Evolutionary conservation across 2,888 invertebrate genomes (phyloP).

Genomic region (Pseudolycoriella hygida): DNA sequence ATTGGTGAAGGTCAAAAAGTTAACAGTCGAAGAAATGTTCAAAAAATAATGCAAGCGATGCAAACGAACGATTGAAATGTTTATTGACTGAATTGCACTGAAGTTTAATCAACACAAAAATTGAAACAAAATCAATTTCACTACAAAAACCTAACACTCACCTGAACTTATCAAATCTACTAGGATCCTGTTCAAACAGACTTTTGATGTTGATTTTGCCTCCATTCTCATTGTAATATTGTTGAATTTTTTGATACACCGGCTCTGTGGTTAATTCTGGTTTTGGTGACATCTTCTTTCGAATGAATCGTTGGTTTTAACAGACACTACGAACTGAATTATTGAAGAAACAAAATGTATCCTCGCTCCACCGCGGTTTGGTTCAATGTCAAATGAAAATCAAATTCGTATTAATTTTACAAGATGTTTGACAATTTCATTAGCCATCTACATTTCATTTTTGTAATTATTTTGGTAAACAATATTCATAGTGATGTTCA

Average conservation of each 20-base stretch:
- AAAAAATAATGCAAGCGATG: no score
- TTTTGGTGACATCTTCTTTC: constrained; percentile 33
- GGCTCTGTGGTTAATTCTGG: constrained; percentile 42
- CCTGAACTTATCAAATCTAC: constrained; percentile 82
- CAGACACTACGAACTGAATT: not conserved
- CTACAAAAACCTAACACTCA: constrained; percentile 25
- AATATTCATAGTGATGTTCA: no score
- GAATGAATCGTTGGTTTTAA: not conserved
- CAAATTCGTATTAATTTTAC: constrained; percentile 12
- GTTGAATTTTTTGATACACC: constrained; percentile 56
- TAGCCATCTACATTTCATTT: no score
- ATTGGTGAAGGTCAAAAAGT: no score
- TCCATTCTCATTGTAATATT: constrained; percentile 53
- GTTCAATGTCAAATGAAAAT: constrained; percentile 31
- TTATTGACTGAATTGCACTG: no score
- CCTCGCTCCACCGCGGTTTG: constrained; percentile 8
- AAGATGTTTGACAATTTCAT: not conserved
- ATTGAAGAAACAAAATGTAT: not conserved
- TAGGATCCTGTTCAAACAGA: constrained; percentile 61
- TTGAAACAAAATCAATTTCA: no score
- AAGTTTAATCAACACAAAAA: no score
- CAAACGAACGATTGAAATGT: no score
- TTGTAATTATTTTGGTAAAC: no score
- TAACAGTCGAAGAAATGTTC: no score
- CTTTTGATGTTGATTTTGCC: constrained; percentile 62